A percentile compares a stretch with the other conserved stretches of the same genome.
phyloP scores from a whole-genome alignment of 1,140 invertebrate genomes.

The Calephelis virginiensis region DNA sequence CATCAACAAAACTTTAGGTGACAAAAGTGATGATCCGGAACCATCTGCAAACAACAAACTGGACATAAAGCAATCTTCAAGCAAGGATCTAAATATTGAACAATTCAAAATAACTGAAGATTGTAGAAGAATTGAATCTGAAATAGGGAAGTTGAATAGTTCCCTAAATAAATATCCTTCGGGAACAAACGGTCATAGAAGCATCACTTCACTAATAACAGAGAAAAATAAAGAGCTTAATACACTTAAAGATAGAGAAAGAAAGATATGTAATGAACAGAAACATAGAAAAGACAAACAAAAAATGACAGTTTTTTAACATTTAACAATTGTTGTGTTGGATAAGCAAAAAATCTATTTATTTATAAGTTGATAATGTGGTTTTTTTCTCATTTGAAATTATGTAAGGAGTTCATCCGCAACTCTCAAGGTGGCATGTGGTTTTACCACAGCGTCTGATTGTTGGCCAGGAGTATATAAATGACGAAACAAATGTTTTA shows the following conservation, averaged over 20 bases:
- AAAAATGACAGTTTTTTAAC: slow-evolving; percentile 70
- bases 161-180: slow-evolving; percentile 81
- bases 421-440: too few relatives aligned
- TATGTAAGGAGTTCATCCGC: too few relatives aligned
- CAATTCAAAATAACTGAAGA: slow-evolving; percentile 86
- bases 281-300: slow-evolving; percentile 81
- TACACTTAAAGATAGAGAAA: slow-evolving; percentile 80
- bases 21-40: slow-evolving; percentile 40
- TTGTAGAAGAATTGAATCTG: slow-evolving; percentile 83
- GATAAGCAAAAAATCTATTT: slow-evolving; percentile 12
- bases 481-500: too few relatives aligned
- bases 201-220: slow-evolving; percentile 80
- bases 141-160: slow-evolving; percentile 83
- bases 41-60: slow-evolving; percentile 33
- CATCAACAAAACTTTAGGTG: slow-evolving; percentile 84
- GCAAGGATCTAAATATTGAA: slow-evolving; percentile 85
- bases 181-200: slow-evolving; percentile 79
- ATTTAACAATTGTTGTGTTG: slow-evolving; percentile 20
- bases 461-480: too few relatives aligned
- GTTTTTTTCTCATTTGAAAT: background rate
- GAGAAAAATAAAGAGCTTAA: slow-evolving; percentile 81
- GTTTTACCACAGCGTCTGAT: too few relatives aligned
- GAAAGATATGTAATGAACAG: slow-evolving; percentile 84
- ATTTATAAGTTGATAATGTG: slow-evolving; percentile 5
- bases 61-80: slow-evolving; percentile 80